phyloP scores from a whole-genome alignment of 2,113 vertebrate species.

The Sylvietta virens region DNA sequence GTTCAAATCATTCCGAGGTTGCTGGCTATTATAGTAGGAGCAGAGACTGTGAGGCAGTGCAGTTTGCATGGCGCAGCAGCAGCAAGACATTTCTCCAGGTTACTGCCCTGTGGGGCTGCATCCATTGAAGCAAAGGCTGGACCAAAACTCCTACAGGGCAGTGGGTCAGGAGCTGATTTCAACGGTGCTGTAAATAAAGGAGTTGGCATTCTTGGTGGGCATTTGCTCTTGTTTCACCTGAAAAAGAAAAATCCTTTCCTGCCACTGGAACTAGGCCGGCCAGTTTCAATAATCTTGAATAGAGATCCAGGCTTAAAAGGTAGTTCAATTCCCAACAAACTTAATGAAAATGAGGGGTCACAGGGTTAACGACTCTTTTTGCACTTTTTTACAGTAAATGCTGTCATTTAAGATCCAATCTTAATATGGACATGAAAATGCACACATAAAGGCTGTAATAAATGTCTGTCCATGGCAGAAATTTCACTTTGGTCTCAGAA shows the following conservation, averaged over 20 bases:
- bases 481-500: not conserved
- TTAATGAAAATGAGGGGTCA: not conserved
- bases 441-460: not conserved
- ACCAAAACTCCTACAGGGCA: not conserved
- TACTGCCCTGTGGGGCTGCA: not conserved
- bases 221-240: not conserved
- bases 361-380: not conserved
- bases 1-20: slow-evolving; percentile 43
- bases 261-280: not conserved
- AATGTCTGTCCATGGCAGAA: not conserved
- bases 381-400: not conserved
- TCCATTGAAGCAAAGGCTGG: not conserved
- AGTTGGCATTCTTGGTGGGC: not conserved
- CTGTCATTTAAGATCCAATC: not conserved
- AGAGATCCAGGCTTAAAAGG: not conserved
- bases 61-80: not conserved
- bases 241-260: not conserved
- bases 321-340: not conserved
- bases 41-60: not conserved
- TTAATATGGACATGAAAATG: not conserved
- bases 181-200: not conserved
- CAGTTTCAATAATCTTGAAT: not conserved
- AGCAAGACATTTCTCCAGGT: not conserved
- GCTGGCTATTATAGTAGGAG: not conserved
- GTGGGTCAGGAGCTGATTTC: not conserved